Base-by-base conservation (phyloP, 37 sponge, comb jelly and placozoan genomes). In the Crambe crambe region DNA sequence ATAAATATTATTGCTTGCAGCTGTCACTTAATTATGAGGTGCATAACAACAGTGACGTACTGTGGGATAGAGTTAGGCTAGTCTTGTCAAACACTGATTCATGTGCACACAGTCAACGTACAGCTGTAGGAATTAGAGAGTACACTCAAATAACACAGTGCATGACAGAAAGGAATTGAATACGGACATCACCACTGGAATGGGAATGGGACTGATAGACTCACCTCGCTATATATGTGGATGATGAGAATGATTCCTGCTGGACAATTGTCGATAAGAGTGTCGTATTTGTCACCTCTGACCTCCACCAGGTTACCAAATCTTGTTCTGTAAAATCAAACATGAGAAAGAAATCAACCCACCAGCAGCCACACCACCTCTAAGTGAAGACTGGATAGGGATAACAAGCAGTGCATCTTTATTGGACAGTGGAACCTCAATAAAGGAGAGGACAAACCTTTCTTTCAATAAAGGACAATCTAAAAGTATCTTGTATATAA, bases 201-300 rank as follows among this genome's bases (percentile, higher is more conserved):
- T 47, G 51, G 51, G 51, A 47, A 47, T 47, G 51, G 12, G 51
- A 47, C 12, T 6, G 51, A 12, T 47, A 6, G 12, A 12, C 61
- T 2, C 36, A 75, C 77, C 70, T 68, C 85, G 59, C 90, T 91
- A 78, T 94, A 94, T 32, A 94, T 87, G 78, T 90, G 91, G 23
- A 94, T 90, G 61, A 94, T 32, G 12, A 94, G 74, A 37, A 81
- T 84, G 54, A 67, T 68, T 9, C 81, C 61, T 3, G 65, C 65
- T 8, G 88, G 82, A 25, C 75, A 84, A 23, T 65, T 77, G 57
- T 94, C 95, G n/a, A 94, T 87, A 21, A 72, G 68, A 23, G 78
- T 74, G 29, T 75, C 92, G 74, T 80, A 87, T 51, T 79, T 91
- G 71, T 87, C 84, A 31, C 91, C 87, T 57, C 91, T 42, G 10